phyloP scores from a whole-genome alignment of 92 coral and sea anemone species.

The Porites rus region DNA sequence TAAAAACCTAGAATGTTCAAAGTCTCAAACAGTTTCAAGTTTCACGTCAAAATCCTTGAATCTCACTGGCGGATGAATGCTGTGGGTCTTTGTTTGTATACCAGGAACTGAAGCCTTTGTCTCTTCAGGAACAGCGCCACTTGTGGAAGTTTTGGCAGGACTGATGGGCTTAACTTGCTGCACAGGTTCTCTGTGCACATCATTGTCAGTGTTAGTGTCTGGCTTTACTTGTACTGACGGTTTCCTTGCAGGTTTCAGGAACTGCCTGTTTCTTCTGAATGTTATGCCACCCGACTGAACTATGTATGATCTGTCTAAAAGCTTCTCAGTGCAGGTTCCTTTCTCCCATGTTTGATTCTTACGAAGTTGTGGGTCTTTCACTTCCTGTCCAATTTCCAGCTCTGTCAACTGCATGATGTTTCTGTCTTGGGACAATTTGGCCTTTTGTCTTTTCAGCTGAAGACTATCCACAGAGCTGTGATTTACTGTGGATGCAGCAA shows the following conservation, averaged over 20 bases:
- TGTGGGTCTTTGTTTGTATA: conserved; percentile 19
- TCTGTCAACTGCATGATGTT: conserved; percentile 16
- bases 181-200: background rate
- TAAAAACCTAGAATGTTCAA: conserved; percentile 3
- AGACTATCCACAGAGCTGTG: background rate
- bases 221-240: conserved; percentile 11
- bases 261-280: conserved; percentile 47
- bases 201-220: background rate
- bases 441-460: conserved; percentile 9
- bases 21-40: background rate
- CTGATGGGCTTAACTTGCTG: background rate
- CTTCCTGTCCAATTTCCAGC: conserved; percentile 45
- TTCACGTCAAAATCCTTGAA: background rate
- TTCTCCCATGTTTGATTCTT: conserved; percentile 2
- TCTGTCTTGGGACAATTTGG: conserved; percentile 21
- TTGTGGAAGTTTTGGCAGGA: background rate
- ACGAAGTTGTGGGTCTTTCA: conserved; percentile 16
- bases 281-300: conserved; percentile 21
- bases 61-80: conserved; percentile 12
- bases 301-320: conserved; percentile 46
- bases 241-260: conserved; percentile 21
- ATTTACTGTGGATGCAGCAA: conserved; percentile 30
- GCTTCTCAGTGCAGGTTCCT: conserved; percentile 30
- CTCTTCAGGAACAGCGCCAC: background rate
- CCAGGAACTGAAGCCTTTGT: background rate